phyloP scores from a whole-genome alignment of 2,888 invertebrate genomes.

The Polymixis lichenea region DNA sequence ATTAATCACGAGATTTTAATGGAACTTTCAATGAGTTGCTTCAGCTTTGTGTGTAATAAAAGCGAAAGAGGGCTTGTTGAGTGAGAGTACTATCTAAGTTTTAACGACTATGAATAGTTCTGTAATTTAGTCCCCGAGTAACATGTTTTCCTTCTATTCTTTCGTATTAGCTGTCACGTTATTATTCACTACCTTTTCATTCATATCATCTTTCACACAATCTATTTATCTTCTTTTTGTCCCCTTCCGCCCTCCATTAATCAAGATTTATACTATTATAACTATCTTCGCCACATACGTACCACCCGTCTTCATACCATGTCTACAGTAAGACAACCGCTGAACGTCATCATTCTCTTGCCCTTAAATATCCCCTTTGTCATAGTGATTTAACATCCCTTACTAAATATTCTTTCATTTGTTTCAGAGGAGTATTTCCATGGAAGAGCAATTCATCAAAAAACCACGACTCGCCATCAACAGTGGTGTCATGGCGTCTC shows the following conservation, averaged over 20 bases:
- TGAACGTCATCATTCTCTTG: neutral
- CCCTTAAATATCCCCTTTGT: neutral
- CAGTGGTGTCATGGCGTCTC: constrained; percentile 81
- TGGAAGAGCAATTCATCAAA: constrained; percentile 88
- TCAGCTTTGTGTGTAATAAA: constrained; percentile 30
- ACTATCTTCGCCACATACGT: neutral
- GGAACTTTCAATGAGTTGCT: constrained; percentile 36
- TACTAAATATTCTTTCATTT: constrained; percentile 63
- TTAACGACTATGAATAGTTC: constrained; percentile 8
- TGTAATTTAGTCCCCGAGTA: neutral
- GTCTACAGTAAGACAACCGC: neutral
- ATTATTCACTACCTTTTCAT: neutral
- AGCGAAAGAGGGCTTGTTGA: constrained; percentile 25
- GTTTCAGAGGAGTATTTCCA: constrained; percentile 90
- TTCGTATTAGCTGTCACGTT: neutral
- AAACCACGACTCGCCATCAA: constrained; percentile 74
- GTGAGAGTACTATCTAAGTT: neutral
- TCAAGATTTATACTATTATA: neutral
- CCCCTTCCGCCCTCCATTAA: too few relatives aligned
- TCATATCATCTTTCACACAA: neutral
- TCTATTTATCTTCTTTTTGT: neutral
- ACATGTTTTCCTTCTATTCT: neutral
- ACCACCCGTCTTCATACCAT: neutral
- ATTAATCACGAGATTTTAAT: constrained; percentile 62
- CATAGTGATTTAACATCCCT: neutral